Percentiles rank a stretch among this genome's conserved stretches.
These are phyloP conservation scores for Rhombomys opimus DNA, from an alignment of 2,113 vertebrate species.

Conservation along the genomic window DNA sequence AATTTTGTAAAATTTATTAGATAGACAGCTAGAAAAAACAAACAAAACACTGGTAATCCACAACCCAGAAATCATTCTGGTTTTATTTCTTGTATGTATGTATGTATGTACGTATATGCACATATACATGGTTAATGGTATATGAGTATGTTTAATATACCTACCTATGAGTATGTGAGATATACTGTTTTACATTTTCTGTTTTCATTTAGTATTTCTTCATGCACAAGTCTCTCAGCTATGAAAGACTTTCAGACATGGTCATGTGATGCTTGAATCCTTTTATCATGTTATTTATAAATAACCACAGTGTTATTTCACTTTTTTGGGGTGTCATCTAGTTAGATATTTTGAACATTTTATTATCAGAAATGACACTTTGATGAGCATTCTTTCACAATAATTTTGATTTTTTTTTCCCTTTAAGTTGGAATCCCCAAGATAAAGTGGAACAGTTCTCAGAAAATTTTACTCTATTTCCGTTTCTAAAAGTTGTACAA, in stretches of 20 bases:
- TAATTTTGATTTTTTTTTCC: constrained; percentile 32
- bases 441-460: neutral
- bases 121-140: neutral
- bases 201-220: constrained; percentile 21
- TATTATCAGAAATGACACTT: constrained; percentile 39
- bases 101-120: neutral
- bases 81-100: neutral
- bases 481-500: constrained; percentile 10
- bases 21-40: neutral
- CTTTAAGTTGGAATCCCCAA: neutral
- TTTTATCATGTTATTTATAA: constrained; percentile 6
- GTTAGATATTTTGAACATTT: constrained; percentile 27
- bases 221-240: neutral
- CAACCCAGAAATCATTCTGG: constrained; percentile 37
- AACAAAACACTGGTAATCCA: constrained; percentile 13
- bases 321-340: neutral
- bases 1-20: constrained; percentile 53
- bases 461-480: constrained; percentile 3
- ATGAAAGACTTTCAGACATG: constrained; percentile 35
- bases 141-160: neutral
- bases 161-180: neutral
- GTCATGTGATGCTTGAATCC: neutral
- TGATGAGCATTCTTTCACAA: neutral
- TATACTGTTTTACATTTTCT: neutral
- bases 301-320: constrained; percentile 9